Evolutionary conservation across 2,888 invertebrate species (phyloP).

Genomic region (Netelia melanura): DNA sequence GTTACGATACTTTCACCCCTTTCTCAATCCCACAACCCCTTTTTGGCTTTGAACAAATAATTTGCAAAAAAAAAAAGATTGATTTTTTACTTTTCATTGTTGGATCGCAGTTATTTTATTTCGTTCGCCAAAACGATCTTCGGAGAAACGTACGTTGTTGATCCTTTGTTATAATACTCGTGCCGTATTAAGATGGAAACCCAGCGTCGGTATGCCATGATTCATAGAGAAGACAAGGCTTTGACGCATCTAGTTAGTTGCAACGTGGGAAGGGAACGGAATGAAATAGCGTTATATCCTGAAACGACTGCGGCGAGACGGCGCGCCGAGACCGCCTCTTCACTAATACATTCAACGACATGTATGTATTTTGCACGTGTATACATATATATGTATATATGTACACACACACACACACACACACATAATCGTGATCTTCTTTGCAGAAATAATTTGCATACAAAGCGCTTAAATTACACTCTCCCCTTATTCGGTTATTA

Average conservation of each 20-base stretch:
- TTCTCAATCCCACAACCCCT: neutral
- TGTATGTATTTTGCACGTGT: neutral
- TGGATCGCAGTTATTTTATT: neutral
- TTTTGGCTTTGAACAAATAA: neutral
- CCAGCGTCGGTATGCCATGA: neutral
- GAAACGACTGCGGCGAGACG: slow-evolving; percentile 53
- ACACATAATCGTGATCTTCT: slow-evolving; percentile 16
- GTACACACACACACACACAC: slow-evolving; percentile 1
- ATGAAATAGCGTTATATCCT: slow-evolving; percentile 51
- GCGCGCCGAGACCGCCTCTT: slow-evolving; percentile 34
- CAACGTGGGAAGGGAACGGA: slow-evolving; percentile 54
- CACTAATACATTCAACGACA: slow-evolving; percentile 13
- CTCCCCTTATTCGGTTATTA: slow-evolving; percentile 72
- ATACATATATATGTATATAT: neutral
- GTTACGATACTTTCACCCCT: too few relatives aligned
- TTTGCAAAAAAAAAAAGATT: neutral
- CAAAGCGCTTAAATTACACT: slow-evolving; percentile 71
- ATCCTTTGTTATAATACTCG: neutral
- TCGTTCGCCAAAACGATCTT: neutral
- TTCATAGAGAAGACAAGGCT: slow-evolving; percentile 20
- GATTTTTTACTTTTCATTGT: neutral
- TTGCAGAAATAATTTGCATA: slow-evolving; percentile 71
- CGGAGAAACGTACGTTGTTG: neutral
- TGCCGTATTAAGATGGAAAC: neutral
- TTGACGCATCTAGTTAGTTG: slow-evolving; percentile 32